These are phyloP conservation scores for Planiliza haematocheilus DNA, from an alignment of 2,113 vertebrate genomes.

Conservation along the genomic window DNA sequence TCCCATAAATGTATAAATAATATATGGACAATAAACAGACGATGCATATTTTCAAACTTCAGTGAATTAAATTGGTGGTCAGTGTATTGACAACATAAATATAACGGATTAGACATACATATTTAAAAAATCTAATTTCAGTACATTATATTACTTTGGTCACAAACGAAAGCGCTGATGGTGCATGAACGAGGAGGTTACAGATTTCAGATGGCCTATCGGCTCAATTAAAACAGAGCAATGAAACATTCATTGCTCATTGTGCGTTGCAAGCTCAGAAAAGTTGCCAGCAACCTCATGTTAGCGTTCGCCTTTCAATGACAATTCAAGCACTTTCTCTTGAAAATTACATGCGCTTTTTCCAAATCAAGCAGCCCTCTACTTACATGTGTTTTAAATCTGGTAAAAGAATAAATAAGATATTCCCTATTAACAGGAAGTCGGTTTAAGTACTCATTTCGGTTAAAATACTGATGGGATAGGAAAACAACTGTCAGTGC, in stretches of 20 bases:
- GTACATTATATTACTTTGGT: conserved; percentile 76
- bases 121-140: conserved; percentile 20
- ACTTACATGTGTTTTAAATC: conserved; percentile 19
- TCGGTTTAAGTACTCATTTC: conserved; percentile 4
- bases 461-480: conserved; percentile 39
- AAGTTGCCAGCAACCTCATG: conserved; percentile 56
- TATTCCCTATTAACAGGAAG: conserved; percentile 32
- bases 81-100: conserved; percentile 53
- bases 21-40: conserved; percentile 40
- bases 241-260: conserved; percentile 22
- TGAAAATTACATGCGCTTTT: conserved; percentile 4
- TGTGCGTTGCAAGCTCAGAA: conserved; percentile 36
- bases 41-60: conserved; percentile 38
- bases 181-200: conserved; percentile 43
- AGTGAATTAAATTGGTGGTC: conserved; percentile 26
- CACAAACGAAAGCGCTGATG: conserved; percentile 60
- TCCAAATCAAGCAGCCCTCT: conserved; percentile 7
- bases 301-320: conserved; percentile 16
- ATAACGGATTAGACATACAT: conserved; percentile 42
- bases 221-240: conserved; percentile 11
- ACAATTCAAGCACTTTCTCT: conserved; percentile 14
- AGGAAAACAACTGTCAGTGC: conserved; percentile 49
- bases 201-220: conserved; percentile 24
- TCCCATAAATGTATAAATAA: conserved; percentile 51
- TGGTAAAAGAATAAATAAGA: conserved; percentile 25